Percentiles rank a stretch among this genome's conserved stretches.
phyloP scores from a whole-genome alignment of 2,113 vertebrate species.

The Cygnus buccinator region DNA sequence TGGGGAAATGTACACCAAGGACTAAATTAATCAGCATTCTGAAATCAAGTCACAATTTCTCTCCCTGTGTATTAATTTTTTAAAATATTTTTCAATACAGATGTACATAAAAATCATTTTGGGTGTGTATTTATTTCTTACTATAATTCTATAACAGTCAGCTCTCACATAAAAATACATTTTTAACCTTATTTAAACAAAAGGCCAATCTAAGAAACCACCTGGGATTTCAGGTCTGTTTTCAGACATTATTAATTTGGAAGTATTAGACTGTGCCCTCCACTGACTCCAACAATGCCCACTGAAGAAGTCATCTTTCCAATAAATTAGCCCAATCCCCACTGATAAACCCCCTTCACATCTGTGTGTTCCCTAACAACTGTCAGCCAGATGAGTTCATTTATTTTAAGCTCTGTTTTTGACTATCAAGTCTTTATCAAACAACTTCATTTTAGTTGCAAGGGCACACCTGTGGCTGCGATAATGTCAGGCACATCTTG shows the following conservation, averaged over 20 bases:
- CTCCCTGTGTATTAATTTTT: not conserved
- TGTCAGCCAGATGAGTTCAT: slow-evolving; percentile 16
- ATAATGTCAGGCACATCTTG: not conserved
- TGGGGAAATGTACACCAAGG: slow-evolving; percentile 56
- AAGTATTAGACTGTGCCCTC: slow-evolving; percentile 22
- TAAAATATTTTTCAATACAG: not conserved
- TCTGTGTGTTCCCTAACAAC: not conserved
- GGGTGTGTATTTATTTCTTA: not conserved
- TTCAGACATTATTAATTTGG: slow-evolving; percentile 54
- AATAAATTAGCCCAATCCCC: slow-evolving; percentile 42
- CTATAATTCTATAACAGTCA: not conserved
- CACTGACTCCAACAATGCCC: slow-evolving; percentile 1
- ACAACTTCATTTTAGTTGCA: not conserved
- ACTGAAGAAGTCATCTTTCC: not conserved
- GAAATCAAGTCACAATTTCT: slow-evolving; percentile 46
- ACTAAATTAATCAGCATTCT: slow-evolving; percentile 67
- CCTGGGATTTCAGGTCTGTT: not conserved
- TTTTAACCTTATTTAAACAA: slow-evolving; percentile 29
- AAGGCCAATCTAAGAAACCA: slow-evolving; percentile 10
- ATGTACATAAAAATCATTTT: not conserved
- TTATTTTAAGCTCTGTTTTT: not conserved
- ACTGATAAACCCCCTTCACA: slow-evolving; percentile 38
- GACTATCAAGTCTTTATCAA: not conserved
- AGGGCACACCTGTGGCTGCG: not conserved
- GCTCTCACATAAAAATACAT: not conserved